Percentiles rank a stretch among this genome's conserved stretches.
phyloP scores from a whole-genome alignment of 2,888 invertebrate genomes.

The Thera britannica region DNA sequence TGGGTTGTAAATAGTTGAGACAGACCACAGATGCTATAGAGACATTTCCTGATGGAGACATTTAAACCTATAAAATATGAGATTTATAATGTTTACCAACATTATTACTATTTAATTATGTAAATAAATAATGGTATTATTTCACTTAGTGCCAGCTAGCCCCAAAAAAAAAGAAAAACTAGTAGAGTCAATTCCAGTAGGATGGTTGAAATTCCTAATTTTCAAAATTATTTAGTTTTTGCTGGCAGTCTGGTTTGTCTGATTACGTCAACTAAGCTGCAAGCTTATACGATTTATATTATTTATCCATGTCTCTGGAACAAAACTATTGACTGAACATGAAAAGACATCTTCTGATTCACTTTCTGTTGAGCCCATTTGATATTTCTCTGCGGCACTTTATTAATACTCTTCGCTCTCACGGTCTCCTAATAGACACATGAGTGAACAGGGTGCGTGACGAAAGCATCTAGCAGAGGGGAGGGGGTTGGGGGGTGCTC shows the following conservation, averaged over 20 bases:
- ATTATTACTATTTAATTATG: conserved; percentile 17
- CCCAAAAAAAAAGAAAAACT: background rate
- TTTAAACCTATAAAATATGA: conserved; percentile 38
- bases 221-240: too few relatives aligned
- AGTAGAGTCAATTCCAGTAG: too few relatives aligned
- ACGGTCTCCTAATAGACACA: conserved; percentile 54
- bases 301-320: too few relatives aligned
- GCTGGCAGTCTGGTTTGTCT: too few relatives aligned
- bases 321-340: background rate
- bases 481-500: conserved; percentile 54
- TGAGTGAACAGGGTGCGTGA: conserved; percentile 70
- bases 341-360: conserved; percentile 1
- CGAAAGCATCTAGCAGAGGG: conserved; percentile 69
- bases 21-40: conserved; percentile 41
- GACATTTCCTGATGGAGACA: conserved; percentile 23
- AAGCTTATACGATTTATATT: too few relatives aligned
- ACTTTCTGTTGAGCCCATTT: conserved; percentile 11
- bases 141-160: background rate
- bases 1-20: conserved; percentile 69
- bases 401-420: conserved; percentile 37
- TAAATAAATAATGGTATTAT: background rate
- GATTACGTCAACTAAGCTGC: too few relatives aligned
- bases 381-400: conserved; percentile 22
- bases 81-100: conserved; percentile 35
- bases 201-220: too few relatives aligned